Base-by-base conservation (phyloP, 2,797 vertebrate genomes). In the Onychomys torridus region DNA sequence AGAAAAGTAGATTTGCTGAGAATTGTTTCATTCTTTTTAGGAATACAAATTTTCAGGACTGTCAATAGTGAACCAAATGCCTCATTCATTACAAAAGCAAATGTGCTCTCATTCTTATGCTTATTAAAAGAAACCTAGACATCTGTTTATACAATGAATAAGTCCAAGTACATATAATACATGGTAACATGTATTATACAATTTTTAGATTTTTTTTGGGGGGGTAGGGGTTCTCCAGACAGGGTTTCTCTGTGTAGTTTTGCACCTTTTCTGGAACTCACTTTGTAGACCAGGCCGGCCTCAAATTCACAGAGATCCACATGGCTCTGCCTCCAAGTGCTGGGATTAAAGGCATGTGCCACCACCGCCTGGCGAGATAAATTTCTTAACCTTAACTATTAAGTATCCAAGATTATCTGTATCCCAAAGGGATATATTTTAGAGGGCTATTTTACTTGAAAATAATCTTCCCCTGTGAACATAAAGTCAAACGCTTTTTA, bases 1-100 rank as follows among this genome's bases (percentile, higher is more conserved):
- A 78, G 29, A 92, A 69, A 69, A 40, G 29, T 75, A 67, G 13
- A 78, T 29, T 91, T 89, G 12, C 13, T 17, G 77, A 88, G 52
- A 92, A 43, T 95, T 92, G 43, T 75, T 90, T 92, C 7, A 79
- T 84, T n/a, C 37, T 61, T 69, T 89, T 73, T 81, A 92, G 0
- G n/a, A 49, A 77, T 13, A 89, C 0, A 92, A 32, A 63, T 79
- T 71, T 7, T 90, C 13, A n/a, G 11, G 2, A 91, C 49, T 93
- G 10, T 67, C 75, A 73, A 82, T 59, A 94, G n/a, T 93, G 23
- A 63, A 49, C 17, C 63, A 69, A 16, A 16, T 25, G 19, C 3
- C 19, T 67, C 21, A 46, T 25, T 63, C 32, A 49, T 21, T 84
- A 84, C 5, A 67, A 67, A 67, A 49, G 43, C 19, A 67, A 67